Base-by-base conservation (phyloP, 2,113 vertebrate species). In the Corythaixoides concolor region DNA sequence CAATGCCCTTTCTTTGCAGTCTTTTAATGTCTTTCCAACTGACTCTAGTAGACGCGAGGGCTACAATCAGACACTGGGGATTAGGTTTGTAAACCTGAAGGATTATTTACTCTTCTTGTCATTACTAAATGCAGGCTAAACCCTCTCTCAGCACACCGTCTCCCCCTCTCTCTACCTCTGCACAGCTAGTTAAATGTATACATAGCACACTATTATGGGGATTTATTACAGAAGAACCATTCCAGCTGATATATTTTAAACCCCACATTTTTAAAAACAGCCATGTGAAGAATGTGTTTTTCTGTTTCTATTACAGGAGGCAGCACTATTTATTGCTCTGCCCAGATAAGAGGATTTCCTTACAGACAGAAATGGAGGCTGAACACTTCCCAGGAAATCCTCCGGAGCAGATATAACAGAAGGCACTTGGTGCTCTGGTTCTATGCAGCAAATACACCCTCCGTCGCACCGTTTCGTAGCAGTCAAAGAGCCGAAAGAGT, bases 261-360 rank as follows among this genome's bases (percentile, higher is more conserved):
- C 26, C 55, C 26, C 52, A 62, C 63, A 59, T 91, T 95, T 94
- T 93, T 47, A 89, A 89, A 90, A 95, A 96, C n/a, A 88, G 67
- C 37, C 77, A 66, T 2, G 5, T 90, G 63, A 95, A 95, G 88
- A 93, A 77, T 90, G 77, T 58, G 90, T 89, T 96, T 97, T 93
- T 96, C 93, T 94, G 88, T 93, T 97, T 95, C 97, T 94, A 11
- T 89, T 90, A 81, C 80, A 80, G 83, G 77, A 97, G 95, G 84
- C 84, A 90, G 93, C 89, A 74, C 89, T 97, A 97, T 96, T 97
- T 97, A 96, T 96, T 95, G 93, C 90, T 89, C 73, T 94, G 95
- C 88, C 77, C 94, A 95, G 94, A 97, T 97, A 97, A 97, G 91
- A 97, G 96, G 97, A 97, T 97, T 97, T 97, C 97, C 95, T 97